Evolutionary conservation across 2,888 invertebrate genomes (phyloP), one percentile per base, ranked within the genome.

Genomic region (Pollenia amentaria): DNA sequence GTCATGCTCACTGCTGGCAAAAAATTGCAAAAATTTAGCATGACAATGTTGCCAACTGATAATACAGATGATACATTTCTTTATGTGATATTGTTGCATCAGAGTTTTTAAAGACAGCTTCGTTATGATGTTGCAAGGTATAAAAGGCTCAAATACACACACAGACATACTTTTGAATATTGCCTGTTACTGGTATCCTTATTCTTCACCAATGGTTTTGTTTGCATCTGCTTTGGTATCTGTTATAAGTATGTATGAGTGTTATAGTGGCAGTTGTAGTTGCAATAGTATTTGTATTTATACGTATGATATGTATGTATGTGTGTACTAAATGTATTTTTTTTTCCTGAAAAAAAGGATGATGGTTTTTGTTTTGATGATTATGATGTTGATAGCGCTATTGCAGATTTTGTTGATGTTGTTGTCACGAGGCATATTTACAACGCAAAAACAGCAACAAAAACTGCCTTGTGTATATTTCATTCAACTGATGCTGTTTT

Each of bases 21-120:
- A 72, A 67, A 82, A 65, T 9, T 44, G 11, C 29, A 48, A 79
- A 87, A 79, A 73, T 60, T 55, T 55, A 51, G 67, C 69, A 77
- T 84, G 80, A 87, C 84, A 87, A 84, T 87, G 87, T 84, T 87
- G 84, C 87, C 87, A 87, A 84, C 84, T 72, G 83, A 83, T 69
- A 87, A 55, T 44, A 80, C 73, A 77, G 77, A 84, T 80, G 67
- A 81, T 73, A 57, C 14, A 75, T 76, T 64, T 82, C 60, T 51
- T 65, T 80, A 12, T 42, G 53, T n/a, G 29, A 44, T 48, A 29
- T 46, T 57, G 40, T 16, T 29, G 6, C 11, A 16, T 11, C 44
- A 9, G 9, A 55, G 16, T 57, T 64, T 80, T 67, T 67, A 72
- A 81, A 77, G 73, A 84, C 76, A 84, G 65, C 53, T 77, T 73